These are phyloP conservation scores for Cotesia typhae DNA, from an alignment of 1,140 invertebrate genomes.

Conservation along the genomic window DNA sequence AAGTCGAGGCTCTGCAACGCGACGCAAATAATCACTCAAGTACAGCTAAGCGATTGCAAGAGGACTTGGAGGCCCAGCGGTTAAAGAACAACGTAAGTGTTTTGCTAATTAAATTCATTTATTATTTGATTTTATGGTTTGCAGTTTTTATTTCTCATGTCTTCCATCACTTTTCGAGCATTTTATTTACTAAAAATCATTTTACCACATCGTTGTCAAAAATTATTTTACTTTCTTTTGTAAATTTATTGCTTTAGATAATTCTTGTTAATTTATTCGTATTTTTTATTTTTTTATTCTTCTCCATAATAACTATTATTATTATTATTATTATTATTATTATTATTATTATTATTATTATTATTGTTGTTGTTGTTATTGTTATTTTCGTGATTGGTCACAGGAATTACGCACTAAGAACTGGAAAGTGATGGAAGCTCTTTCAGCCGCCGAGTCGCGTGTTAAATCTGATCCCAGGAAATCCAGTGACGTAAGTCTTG, in stretches of 20 bases:
- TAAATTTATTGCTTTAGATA: slow-evolving; percentile 28
- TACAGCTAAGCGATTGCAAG: slow-evolving; percentile 58
- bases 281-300: slow-evolving; percentile 26
- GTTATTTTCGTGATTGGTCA: slow-evolving; percentile 46
- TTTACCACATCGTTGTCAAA: slow-evolving; percentile 8
- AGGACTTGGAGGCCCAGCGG: slow-evolving; percentile 73
- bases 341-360: slow-evolving; percentile 20
- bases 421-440: slow-evolving; percentile 88
- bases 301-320: slow-evolving; percentile 26
- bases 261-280: slow-evolving; percentile 19
- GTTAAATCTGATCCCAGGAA: slow-evolving; percentile 55
- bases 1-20: slow-evolving; percentile 53
- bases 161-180: slow-evolving; percentile 55
- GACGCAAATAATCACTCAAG: slow-evolving; percentile 50
- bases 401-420: slow-evolving; percentile 86
- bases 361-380: too few relatives aligned
- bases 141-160: not conserved
- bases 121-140: slow-evolving; percentile 27
- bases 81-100: slow-evolving; percentile 81
- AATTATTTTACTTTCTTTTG: slow-evolving; percentile 31
- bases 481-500: slow-evolving; percentile 66
- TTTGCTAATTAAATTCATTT: slow-evolving; percentile 5
- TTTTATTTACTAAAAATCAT: not conserved
- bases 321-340: slow-evolving; percentile 6
- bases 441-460: slow-evolving; percentile 74